Evolutionary conservation across 2,888 invertebrate genomes (phyloP), one percentile per base, ranked within the genome.

Genomic region (Aspidiotus rigidus): DNA sequence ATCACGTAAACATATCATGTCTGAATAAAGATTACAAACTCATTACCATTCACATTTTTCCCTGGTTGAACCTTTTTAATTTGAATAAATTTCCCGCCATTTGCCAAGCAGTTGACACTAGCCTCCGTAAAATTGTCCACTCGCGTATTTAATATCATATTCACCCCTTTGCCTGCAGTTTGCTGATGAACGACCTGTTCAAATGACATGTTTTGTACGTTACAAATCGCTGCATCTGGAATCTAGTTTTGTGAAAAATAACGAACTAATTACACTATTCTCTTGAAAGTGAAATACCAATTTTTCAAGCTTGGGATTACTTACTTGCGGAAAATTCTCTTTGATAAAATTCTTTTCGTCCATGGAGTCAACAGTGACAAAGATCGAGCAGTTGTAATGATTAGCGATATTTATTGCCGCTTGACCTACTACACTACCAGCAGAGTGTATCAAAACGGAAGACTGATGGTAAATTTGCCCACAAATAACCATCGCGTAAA

Each of bases 321-420:
- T 71, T 28, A 72, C 72, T 17, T 61, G 56, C 1, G 71, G 71
- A 42, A 70, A 71, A 53, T 64, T 61, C 5, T 53, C 63, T 60
- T 63, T 71, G n/a, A 72, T 64, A 10, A 69, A 9, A 10, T 60
- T 53, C 0, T 71, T 67, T 49, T 72, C 71, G 10, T 71, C 69
- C 0, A 55, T 13, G 1, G 67, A 66, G 17, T 66, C 64, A 11
- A 67, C 67, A 10, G 71, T 44, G 2, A 71, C 67, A 42, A 72
- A 71, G 10, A 72, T 70, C 54, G 70, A 55, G 57, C 70, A 71
- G 15, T 64, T 60, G 10, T 66, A 54, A 15, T 67, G 67, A 10
- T 60, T 40, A 17, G 72, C 70, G 17, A 72, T n/a, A 3, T 69
- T 56, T 44, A 72, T 70, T 39, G 62, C 62, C 1, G 72, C 72